These are phyloP conservation scores for Pectinophora gossypiella DNA, from an alignment of 1,140 invertebrate species.

Conservation along the genomic window DNA sequence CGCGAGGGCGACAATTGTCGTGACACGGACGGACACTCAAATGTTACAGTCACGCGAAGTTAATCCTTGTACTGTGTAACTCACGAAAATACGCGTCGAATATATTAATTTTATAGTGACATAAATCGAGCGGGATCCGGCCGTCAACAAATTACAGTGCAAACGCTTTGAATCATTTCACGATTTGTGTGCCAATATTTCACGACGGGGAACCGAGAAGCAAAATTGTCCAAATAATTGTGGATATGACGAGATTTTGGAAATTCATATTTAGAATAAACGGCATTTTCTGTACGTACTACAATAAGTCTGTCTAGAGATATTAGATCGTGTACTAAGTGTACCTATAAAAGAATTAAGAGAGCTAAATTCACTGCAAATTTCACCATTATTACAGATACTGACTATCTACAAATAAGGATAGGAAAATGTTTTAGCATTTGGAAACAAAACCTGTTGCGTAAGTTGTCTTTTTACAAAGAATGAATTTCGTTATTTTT, in stretches of 20 bases:
- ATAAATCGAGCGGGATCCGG: neutral
- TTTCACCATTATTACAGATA: too few relatives aligned
- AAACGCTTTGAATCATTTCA: neutral
- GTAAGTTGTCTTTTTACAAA: too few relatives aligned
- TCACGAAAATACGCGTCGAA: neutral
- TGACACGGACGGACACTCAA: neutral
- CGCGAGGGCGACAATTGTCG: neutral
- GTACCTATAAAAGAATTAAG: too few relatives aligned
- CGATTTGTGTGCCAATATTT: neutral
- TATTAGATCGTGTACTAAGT: too few relatives aligned
- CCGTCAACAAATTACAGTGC: neutral
- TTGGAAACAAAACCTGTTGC: too few relatives aligned
- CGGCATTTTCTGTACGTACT: too few relatives aligned
- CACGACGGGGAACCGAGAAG: neutral
- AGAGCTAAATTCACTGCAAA: too few relatives aligned
- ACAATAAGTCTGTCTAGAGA: too few relatives aligned
- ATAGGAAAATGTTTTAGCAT: too few relatives aligned
- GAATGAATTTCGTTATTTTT: too few relatives aligned
- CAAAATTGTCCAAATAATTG: neutral
- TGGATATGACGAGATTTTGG: neutral
- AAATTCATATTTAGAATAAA: neutral
- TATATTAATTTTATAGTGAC: neutral
- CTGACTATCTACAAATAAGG: too few relatives aligned
- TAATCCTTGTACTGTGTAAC: neutral
- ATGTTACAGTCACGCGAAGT: neutral